phyloP scores from a whole-genome alignment of 2,797 vertebrate species.

The Bradypodion pumilum region DNA sequence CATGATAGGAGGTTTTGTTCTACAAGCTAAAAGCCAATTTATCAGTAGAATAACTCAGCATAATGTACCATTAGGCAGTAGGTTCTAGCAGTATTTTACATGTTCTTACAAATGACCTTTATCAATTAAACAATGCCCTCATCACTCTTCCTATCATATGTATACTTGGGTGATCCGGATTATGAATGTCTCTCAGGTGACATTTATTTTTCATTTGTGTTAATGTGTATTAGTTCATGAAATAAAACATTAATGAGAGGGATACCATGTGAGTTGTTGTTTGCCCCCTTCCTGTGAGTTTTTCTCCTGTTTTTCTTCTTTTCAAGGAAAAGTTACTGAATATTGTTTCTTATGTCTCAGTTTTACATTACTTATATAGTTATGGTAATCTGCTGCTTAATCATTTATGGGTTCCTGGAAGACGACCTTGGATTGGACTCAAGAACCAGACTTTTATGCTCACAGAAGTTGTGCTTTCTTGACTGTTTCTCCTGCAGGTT shows the following conservation, averaged over 20 bases:
- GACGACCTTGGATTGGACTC: not conserved
- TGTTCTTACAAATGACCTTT: conserved; percentile 13
- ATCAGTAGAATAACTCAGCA: not conserved
- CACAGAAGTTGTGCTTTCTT: not conserved
- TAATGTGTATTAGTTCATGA: not conserved
- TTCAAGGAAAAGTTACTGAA: not conserved
- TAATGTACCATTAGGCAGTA: conserved; percentile 13
- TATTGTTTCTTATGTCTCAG: not conserved
- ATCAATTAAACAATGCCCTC: conserved; percentile 28
- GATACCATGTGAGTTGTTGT: not conserved
- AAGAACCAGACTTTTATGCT: not conserved
- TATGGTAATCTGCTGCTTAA: not conserved
- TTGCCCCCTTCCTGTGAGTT: not conserved
- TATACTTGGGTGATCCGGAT: not conserved
- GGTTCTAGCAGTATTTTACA: not conserved
- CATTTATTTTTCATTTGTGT: not conserved
- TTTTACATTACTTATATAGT: not conserved
- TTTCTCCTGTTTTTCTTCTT: not conserved
- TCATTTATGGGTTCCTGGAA: not conserved
- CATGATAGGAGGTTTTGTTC: not conserved
- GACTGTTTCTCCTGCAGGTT: not conserved
- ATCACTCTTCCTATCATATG: not conserved
- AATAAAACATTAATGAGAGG: conserved; percentile 25
- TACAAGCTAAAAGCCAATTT: not conserved
- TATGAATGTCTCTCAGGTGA: not conserved